A percentile compares a stretch with the other conserved stretches of the same genome.
phyloP scores from a whole-genome alignment of 2,797 vertebrate species.

The Numenius phaeopus region DNA sequence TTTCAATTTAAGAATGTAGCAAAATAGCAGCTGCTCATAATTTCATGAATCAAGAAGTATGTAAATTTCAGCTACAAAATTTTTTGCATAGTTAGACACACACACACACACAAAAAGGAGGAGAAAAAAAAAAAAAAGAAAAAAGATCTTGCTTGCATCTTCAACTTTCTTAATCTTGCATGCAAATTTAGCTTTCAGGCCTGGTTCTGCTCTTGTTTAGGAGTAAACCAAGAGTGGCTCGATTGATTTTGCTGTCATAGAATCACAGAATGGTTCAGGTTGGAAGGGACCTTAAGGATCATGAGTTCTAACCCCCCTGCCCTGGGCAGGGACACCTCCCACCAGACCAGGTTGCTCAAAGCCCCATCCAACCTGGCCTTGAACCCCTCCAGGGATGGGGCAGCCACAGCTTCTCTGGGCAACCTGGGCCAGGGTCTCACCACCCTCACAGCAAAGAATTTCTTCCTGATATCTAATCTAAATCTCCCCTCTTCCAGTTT shows the following conservation, averaged over 20 bases:
- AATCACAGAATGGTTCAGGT: too few species aligned
- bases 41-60: conserved; percentile 86
- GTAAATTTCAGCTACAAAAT: conserved; percentile 81
- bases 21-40: conserved; percentile 84
- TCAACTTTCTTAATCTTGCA: conserved; percentile 55
- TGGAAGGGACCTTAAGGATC: too few species aligned
- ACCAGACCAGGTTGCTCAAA: too few species aligned
- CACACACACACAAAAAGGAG: neutral
- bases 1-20: conserved; percentile 80
- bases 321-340: too few species aligned
- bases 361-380: too few species aligned
- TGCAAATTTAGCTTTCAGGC: conserved; percentile 52
- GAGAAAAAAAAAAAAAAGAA: neutral
- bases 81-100: conserved; percentile 74
- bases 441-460: too few species aligned
- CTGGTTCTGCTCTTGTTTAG: conserved; percentile 11
- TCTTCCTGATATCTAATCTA: too few species aligned
- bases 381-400: too few species aligned
- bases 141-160: conserved; percentile 70
- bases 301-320: too few species aligned
- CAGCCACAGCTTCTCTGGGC: too few species aligned
- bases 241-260: neutral
- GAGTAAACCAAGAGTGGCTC: neutral
- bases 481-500: too few species aligned
- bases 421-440: too few species aligned